Evolutionary conservation across 2,113 vertebrate species (phyloP).

Genomic region (Pao palembangensis): DNA sequence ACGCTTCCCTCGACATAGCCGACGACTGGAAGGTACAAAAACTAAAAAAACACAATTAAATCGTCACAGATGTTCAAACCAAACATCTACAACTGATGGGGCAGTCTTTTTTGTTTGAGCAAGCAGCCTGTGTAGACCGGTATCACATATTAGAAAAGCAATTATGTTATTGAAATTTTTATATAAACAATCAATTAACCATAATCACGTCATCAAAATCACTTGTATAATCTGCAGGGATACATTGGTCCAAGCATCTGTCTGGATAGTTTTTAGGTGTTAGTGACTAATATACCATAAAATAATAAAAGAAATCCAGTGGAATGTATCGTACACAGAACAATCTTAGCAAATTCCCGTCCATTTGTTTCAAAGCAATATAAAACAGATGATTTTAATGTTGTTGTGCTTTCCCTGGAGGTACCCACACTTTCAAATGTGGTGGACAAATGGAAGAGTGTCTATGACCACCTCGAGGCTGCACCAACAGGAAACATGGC

Average conservation of each 20-base stretch:
- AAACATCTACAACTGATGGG: background rate
- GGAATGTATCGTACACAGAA: background rate
- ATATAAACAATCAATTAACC: too few species aligned
- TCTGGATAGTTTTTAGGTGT: too few species aligned
- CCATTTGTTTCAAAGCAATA: background rate
- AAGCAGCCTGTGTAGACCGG: background rate
- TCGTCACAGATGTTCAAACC: background rate
- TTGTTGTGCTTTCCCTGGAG: constrained; percentile 26
- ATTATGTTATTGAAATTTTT: background rate
- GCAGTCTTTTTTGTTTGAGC: background rate
- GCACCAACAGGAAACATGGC: constrained; percentile 55
- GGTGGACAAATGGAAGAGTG: constrained; percentile 75
- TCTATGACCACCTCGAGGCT: constrained; percentile 68
- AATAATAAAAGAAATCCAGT: too few species aligned
- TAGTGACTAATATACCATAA: too few species aligned
- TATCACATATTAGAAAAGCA: background rate
- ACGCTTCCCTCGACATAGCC: constrained; percentile 74
- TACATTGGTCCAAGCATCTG: background rate
- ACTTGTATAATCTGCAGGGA: background rate
- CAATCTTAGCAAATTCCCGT: background rate
- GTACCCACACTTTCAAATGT: constrained; percentile 71
- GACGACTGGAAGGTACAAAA: constrained; percentile 75
- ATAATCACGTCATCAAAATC: too few species aligned
- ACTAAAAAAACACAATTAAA: background rate
- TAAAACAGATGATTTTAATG: too few species aligned